Conservation (phyloP, 2,888 invertebrate genomes). For the Diadromus collaris region DNA sequence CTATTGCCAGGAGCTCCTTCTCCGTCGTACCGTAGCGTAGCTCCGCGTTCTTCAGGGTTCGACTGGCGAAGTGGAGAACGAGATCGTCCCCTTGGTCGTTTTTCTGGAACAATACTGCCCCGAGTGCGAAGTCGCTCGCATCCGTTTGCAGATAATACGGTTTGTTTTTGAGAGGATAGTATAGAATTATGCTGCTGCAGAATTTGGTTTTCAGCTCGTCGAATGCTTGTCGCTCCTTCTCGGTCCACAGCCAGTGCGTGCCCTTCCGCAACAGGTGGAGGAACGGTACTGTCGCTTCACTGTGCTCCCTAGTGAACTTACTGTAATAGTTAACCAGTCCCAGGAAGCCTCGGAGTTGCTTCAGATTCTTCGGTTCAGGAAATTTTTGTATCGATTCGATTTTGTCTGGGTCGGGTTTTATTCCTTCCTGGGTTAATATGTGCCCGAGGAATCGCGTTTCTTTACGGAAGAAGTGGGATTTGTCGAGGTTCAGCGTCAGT, state of each 20-base stretch:
- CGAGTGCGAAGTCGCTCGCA: constrained; percentile 51
- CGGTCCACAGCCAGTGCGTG: constrained; percentile 40
- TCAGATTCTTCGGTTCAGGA: constrained; percentile 5
- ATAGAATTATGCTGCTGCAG: background rate
- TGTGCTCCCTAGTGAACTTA: background rate
- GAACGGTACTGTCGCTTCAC: constrained; percentile 23
- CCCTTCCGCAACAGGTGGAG: constrained; percentile 38
- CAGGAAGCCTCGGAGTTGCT: background rate
- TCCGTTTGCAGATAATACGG: constrained; percentile 59
- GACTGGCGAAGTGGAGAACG: constrained; percentile 64
- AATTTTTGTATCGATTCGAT: background rate
- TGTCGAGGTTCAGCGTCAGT: constrained; percentile 18
- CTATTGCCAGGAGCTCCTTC: too few relatives aligned
- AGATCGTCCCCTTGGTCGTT: constrained; percentile 22
- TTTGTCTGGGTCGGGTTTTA: background rate
- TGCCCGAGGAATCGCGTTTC: too few relatives aligned
- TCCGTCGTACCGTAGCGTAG: too few relatives aligned
- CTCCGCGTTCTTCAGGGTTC: too few relatives aligned
- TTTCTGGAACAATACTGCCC: constrained; percentile 44
- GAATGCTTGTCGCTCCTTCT: constrained; percentile 37
- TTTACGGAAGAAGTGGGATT: too few relatives aligned
- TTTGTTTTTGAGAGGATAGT: constrained; percentile 26
- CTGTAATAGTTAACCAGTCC: too few relatives aligned
- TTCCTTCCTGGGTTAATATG: constrained; percentile 7
- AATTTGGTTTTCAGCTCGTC: constrained; percentile 35